phyloP scores from a whole-genome alignment of 2,113 vertebrate species.

The Motacilla tschutschensis region DNA sequence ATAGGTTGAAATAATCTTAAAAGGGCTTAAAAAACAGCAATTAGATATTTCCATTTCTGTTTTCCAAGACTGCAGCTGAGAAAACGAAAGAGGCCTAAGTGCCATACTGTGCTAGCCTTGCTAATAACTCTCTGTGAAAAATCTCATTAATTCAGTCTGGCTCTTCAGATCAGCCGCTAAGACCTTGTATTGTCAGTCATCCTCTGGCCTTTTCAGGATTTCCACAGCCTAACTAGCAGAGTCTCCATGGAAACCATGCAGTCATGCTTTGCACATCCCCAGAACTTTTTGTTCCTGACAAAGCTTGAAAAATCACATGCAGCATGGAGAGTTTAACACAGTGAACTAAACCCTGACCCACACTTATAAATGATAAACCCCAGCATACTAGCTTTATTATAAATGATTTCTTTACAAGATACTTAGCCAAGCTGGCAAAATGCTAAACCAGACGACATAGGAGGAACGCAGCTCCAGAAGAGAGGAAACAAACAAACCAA shows the following conservation, averaged over 20 bases:
- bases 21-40: slow-evolving; percentile 74
- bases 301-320: slow-evolving; percentile 97
- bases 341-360: slow-evolving; percentile 86
- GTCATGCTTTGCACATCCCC: slow-evolving; percentile 89
- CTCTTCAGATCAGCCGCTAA: slow-evolving; percentile 92
- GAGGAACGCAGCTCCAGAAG: slow-evolving; percentile 18
- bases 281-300: slow-evolving; percentile 92
- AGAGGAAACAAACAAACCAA: slow-evolving; percentile 44
- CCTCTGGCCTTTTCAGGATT: slow-evolving; percentile 89
- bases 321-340: slow-evolving; percentile 90
- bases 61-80: slow-evolving; percentile 81
- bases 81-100: slow-evolving; percentile 70
- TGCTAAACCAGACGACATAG: slow-evolving; percentile 63
- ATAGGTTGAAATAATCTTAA: slow-evolving; percentile 77
- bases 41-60: slow-evolving; percentile 83
- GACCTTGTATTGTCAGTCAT: slow-evolving; percentile 97
- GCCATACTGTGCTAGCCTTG: slow-evolving; percentile 77
- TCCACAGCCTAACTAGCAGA: slow-evolving; percentile 91
- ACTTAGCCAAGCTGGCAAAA: slow-evolving; percentile 74
- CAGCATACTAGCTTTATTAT: slow-evolving; percentile 81
- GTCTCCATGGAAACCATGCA: slow-evolving; percentile 95
- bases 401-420: slow-evolving; percentile 82
- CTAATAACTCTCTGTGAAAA: slow-evolving; percentile 95
- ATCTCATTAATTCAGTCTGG: slow-evolving; percentile 97
- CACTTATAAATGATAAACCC: slow-evolving; percentile 84